A percentile compares a stretch with the other conserved stretches of the same genome.
Evolutionary conservation across 2,888 invertebrate genomes (phyloP).

Genomic region (Sarcophaga variegata): DNA sequence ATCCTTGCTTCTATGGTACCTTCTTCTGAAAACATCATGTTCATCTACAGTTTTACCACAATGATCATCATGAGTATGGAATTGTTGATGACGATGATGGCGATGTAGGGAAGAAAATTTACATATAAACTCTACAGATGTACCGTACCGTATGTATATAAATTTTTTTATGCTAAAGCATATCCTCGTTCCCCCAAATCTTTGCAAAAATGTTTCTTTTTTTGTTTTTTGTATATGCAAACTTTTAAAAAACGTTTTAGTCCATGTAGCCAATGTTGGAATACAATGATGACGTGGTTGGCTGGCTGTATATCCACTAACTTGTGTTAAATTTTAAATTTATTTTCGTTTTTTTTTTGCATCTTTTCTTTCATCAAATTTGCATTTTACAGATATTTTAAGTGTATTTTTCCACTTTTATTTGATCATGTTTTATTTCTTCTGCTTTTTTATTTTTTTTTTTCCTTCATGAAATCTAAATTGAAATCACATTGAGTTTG

Average conservation of each 20-base stretch:
- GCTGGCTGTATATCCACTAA: background rate
- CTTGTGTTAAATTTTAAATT: constrained; percentile 47
- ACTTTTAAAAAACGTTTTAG: constrained; percentile 39
- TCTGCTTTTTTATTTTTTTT: background rate
- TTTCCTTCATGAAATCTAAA: constrained; percentile 48
- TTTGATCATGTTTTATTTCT: background rate
- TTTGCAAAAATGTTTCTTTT: background rate
- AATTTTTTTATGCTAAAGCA: background rate
- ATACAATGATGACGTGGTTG: constrained; percentile 10
- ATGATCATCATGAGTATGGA: background rate
- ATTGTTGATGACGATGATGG: constrained; percentile 23
- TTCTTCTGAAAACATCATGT: background rate
- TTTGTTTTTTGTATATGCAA: constrained; percentile 10
- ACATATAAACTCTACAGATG: constrained; percentile 11
- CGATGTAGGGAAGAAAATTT: constrained; percentile 17
- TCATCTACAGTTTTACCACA: background rate
- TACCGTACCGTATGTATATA: background rate
- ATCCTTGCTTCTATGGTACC: background rate
- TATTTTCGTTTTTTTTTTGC: background rate
- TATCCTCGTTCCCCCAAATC: background rate
- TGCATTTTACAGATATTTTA: constrained; percentile 57
- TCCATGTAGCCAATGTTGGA: constrained; percentile 33
- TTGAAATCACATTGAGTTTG: constrained; percentile 53
- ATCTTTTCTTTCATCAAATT: constrained; percentile 44
- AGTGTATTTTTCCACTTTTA: constrained; percentile 12